Evolutionary conservation across 2,797 vertebrate genomes (phyloP).

Genomic region (Parambassis ranga): DNA sequence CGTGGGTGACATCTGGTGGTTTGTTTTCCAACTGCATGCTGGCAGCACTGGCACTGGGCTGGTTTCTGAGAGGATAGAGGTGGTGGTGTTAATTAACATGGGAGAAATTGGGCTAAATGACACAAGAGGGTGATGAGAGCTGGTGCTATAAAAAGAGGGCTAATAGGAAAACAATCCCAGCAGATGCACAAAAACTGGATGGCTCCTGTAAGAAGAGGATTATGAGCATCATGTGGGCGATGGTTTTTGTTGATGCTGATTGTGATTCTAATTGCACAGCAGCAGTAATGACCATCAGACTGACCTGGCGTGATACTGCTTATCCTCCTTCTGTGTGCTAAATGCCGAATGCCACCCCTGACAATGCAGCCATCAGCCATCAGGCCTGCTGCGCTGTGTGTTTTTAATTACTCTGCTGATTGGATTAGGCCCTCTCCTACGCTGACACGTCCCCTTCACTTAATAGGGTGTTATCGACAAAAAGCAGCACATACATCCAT

Average conservation of each 20-base stretch:
- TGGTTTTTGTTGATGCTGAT: background rate
- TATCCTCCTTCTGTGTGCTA: constrained; percentile 27
- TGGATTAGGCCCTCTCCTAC: constrained; percentile 53
- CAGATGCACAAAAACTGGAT: constrained; percentile 9
- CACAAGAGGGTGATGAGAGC: constrained; percentile 10
- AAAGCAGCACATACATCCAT: constrained; percentile 50
- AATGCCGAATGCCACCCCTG: constrained; percentile 48
- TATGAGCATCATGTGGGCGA: background rate
- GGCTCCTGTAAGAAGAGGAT: background rate
- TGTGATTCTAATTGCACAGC: constrained; percentile 6
- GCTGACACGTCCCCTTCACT: constrained; percentile 61
- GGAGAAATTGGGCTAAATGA: constrained; percentile 15
- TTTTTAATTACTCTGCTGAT: constrained; percentile 72
- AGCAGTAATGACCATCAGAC: background rate
- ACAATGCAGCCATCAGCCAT: constrained; percentile 59
- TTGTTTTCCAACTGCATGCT: constrained; percentile 40
- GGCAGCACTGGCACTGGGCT: background rate
- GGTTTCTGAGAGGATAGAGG: background rate
- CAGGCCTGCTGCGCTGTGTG: constrained; percentile 64
- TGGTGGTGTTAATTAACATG: constrained; percentile 41
- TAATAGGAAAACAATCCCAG: constrained; percentile 21
- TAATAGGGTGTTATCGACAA: constrained; percentile 65
- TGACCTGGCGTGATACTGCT: constrained; percentile 20
- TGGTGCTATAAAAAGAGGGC: constrained; percentile 10
- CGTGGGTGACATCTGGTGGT: constrained; percentile 72